Percentiles rank a stretch among this genome's conserved stretches.
Evolutionary conservation across 2,888 invertebrate genomes (phyloP).

Genomic region (Lycocerus yunnanus): DNA sequence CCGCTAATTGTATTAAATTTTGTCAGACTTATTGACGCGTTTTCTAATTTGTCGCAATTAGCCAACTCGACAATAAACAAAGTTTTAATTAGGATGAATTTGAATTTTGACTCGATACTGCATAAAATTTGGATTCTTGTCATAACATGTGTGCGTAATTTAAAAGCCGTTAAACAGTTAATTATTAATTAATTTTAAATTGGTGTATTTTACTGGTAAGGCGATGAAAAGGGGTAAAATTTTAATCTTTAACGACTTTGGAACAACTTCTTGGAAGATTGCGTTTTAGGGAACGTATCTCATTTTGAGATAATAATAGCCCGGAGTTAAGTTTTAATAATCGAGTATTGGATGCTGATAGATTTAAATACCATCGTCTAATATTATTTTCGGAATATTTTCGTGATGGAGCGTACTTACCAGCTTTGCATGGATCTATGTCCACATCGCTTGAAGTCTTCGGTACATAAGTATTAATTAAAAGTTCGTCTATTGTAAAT

Average conservation of each 20-base stretch:
- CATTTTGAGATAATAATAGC: not conserved
- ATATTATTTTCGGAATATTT: not conserved
- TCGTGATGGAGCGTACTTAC: conserved; percentile 60
- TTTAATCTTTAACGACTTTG: not conserved
- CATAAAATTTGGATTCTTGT: not conserved
- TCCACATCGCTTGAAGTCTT: conserved; percentile 77
- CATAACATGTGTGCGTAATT: not conserved
- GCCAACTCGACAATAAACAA: not conserved
- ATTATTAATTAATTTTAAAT: not conserved
- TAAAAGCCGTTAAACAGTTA: not conserved
- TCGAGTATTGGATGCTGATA: not conserved
- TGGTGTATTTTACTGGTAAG: not conserved
- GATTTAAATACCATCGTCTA: not conserved
- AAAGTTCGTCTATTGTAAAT: conserved; percentile 70
- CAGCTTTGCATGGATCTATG: conserved; percentile 86
- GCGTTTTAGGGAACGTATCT: not conserved
- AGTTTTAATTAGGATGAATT: not conserved
- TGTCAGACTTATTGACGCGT: conserved; percentile 11
- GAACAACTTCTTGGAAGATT: not conserved
- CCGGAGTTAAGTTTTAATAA: not conserved
- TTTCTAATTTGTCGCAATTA: conserved; percentile 14
- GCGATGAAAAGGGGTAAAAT: not conserved
- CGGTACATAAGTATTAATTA: conserved; percentile 66
- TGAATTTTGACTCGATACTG: not conserved
- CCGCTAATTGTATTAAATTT: conserved; percentile 21